phyloP scores from a whole-genome alignment of 2,797 vertebrate species.

The Malurus splendens region DNA sequence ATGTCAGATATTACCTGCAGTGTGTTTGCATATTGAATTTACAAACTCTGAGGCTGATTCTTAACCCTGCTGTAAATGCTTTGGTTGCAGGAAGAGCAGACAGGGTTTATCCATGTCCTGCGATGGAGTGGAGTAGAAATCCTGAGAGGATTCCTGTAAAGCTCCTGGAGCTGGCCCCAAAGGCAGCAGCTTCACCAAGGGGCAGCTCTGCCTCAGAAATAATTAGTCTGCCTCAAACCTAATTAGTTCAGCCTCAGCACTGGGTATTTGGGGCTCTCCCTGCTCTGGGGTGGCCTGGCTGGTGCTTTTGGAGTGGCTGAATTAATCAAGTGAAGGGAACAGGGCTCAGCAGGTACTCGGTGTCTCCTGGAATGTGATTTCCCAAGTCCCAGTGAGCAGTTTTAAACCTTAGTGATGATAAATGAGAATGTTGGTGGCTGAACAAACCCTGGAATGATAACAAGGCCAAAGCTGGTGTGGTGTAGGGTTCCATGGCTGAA shows the following conservation, averaged over 20 bases:
- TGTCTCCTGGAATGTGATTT: background rate
- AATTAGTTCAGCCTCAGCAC: constrained; percentile 22
- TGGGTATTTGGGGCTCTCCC: background rate
- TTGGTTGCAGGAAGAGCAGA: background rate
- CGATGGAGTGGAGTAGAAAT: background rate
- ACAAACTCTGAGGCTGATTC: background rate
- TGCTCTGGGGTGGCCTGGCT: background rate
- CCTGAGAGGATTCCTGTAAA: background rate
- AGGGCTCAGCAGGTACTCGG: background rate
- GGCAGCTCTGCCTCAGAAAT: constrained; percentile 2
- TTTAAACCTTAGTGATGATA: background rate
- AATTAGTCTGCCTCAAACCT: constrained; percentile 18
- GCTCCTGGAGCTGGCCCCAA: background rate
- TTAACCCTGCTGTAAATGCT: background rate
- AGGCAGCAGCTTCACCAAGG: background rate
- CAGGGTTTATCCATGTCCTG: background rate
- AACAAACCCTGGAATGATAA: background rate
- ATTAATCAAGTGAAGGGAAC: background rate
- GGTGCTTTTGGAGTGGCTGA: background rate
- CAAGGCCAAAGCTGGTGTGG: background rate
- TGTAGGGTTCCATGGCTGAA: background rate
- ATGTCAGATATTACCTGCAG: background rate
- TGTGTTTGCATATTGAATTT: background rate
- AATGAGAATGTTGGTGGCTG: background rate
- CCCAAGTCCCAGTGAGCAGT: background rate